A percentile compares a stretch with the other conserved stretches of the same genome.
Conservation (phyloP, 2,797 vertebrate species). For the Chaunax sp. region DNA sequence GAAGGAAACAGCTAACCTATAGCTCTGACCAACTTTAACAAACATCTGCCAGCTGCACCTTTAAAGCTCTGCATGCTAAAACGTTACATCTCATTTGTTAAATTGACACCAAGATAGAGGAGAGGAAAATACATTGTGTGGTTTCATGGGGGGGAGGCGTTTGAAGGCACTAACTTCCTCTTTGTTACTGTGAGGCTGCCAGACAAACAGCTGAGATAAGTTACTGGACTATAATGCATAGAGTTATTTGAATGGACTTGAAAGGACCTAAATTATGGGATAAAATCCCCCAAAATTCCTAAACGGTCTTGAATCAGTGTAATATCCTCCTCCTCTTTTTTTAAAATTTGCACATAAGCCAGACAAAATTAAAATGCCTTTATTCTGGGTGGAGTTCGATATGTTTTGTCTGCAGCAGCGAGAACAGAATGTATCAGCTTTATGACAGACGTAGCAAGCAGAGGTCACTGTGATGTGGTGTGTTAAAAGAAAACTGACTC, state of each 20-base stretch:
- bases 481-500: constrained; percentile 12
- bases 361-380: background rate
- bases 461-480: constrained; percentile 8
- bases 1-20: too few relatives aligned
- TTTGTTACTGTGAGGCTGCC: background rate
- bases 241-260: too few relatives aligned
- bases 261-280: too few relatives aligned
- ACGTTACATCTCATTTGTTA: too few relatives aligned
- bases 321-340: background rate
- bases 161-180: background rate
- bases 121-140: too few relatives aligned
- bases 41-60: too few relatives aligned
- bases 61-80: too few relatives aligned
- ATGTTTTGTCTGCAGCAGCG: constrained; percentile 12
- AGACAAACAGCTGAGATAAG: background rate
- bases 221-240: too few relatives aligned
- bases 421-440: constrained; percentile 33
- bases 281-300: too few relatives aligned
- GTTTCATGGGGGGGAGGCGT: too few relatives aligned
- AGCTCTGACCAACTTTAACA: too few relatives aligned
- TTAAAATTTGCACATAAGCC: background rate
- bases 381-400: background rate
- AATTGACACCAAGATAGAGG: too few relatives aligned
- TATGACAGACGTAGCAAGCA: background rate
- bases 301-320: constrained; percentile 6